These are phyloP conservation scores for Drosophila lacicola DNA, from an alignment of 2,888 invertebrate genomes.

Conservation along the genomic window DNA sequence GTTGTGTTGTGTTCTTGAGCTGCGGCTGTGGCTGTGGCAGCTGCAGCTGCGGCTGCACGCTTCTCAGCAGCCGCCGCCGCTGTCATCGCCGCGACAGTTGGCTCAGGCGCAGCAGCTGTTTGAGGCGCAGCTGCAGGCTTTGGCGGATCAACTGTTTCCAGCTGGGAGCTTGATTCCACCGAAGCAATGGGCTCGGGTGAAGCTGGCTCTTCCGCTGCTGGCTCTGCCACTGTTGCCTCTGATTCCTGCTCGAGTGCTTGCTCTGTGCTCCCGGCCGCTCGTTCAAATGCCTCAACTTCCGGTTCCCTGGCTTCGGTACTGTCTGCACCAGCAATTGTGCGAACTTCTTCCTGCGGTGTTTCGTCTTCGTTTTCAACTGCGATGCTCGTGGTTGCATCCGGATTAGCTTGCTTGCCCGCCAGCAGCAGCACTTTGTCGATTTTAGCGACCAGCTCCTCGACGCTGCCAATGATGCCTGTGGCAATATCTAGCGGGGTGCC, in stretches of 20 bases:
- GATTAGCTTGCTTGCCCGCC: constrained; percentile 46
- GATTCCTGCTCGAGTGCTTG: neutral
- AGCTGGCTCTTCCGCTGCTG: neutral
- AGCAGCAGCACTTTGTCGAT: constrained; percentile 87
- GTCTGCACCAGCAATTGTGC: constrained; percentile 60
- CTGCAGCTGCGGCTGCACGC: constrained; percentile 24
- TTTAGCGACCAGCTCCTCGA: constrained; percentile 87
- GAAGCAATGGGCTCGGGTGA: neutral
- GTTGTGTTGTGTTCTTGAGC: constrained; percentile 13
- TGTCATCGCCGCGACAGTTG: constrained; percentile 14
- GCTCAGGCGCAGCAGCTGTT: neutral
- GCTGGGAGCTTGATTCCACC: neutral
- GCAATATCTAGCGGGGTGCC: constrained; percentile 93
- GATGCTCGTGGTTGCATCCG: constrained; percentile 10
- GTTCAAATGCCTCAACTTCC: neutral
- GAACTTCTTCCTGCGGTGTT: neutral
- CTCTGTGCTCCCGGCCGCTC: neutral
- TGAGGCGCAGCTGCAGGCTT: neutral
- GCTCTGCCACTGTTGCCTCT: neutral
- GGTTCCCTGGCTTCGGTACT: neutral
- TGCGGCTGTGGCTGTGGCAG: constrained; percentile 2
- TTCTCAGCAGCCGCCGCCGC: constrained; percentile 43
- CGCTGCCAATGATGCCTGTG: constrained; percentile 87
- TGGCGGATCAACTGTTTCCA: neutral
- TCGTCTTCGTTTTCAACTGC: neutral